Evolutionary conservation across 2,113 vertebrate genomes (phyloP).

Genomic region (Ptychochromis oligacanthus): DNA sequence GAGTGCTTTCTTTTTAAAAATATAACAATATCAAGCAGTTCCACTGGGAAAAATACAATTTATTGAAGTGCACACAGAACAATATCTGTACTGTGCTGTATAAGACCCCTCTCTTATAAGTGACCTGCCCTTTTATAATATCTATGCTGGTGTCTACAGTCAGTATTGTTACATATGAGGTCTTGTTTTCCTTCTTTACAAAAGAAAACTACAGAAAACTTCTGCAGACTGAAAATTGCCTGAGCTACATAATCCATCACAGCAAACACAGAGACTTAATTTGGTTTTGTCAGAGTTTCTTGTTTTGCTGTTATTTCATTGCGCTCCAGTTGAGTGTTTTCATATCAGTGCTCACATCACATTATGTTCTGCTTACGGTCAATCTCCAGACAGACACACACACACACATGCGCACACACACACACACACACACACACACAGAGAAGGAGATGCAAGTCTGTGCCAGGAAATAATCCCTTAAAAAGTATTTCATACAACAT

Average conservation of each 20-base stretch:
- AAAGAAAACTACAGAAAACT: slow-evolving; percentile 27
- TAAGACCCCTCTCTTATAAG: slow-evolving; percentile 9
- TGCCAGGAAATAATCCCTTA: slow-evolving; percentile 27
- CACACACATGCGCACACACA: background rate
- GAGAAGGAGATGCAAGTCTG: background rate
- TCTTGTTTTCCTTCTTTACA: slow-evolving; percentile 21
- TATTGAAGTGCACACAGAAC: slow-evolving; percentile 13
- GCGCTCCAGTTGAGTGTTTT: slow-evolving; percentile 57
- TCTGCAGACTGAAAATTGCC: slow-evolving; percentile 55
- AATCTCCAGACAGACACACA: slow-evolving; percentile 47
- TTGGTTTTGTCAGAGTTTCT: slow-evolving; percentile 68
- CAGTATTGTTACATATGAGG: slow-evolving; percentile 9
- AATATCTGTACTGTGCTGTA: slow-evolving; percentile 4
- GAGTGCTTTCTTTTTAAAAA: slow-evolving; percentile 23
- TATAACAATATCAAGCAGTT: slow-evolving; percentile 13
- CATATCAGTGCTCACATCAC: slow-evolving; percentile 62
- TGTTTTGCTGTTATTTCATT: slow-evolving; percentile 67
- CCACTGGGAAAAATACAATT: slow-evolving; percentile 35
- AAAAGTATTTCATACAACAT: slow-evolving; percentile 10
- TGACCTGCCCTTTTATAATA: background rate
- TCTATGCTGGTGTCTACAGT: slow-evolving; percentile 36
- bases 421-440: background rate
- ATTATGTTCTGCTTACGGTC: slow-evolving; percentile 57
- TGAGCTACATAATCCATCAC: slow-evolving; percentile 60
- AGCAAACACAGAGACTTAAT: slow-evolving; percentile 68